Conservation (phyloP, 92 coral and sea anemone species). For the Epizoanthus fatuus region DNA sequence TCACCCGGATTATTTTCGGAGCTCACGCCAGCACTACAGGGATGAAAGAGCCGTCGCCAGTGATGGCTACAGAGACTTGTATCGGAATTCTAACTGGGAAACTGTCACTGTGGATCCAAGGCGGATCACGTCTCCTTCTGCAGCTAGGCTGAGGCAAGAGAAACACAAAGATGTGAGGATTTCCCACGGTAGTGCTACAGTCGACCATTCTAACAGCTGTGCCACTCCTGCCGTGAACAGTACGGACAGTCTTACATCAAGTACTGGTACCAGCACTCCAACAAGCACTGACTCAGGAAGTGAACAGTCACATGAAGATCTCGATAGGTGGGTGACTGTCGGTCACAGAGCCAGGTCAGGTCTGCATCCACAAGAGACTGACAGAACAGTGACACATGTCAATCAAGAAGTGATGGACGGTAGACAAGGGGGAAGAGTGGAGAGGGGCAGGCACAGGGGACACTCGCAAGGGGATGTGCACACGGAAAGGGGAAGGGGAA, state of each 20-base stretch:
- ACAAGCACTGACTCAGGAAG: conserved; percentile 20
- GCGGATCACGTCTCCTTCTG: conserved; percentile 26
- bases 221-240: background rate
- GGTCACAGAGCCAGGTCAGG: conserved; percentile 6
- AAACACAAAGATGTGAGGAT: background rate
- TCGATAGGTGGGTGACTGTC: conserved; percentile 27
- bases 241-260: conserved; percentile 6
- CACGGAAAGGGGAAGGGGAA: conserved; percentile 28
- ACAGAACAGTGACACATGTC: background rate
- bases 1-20: conserved; percentile 14
- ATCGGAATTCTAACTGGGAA: conserved; percentile 36
- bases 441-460: background rate
- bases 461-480: conserved; percentile 1
- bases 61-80: conserved; percentile 20
- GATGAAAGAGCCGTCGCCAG: conserved; percentile 27
- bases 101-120: conserved; percentile 36
- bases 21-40: conserved; percentile 14
- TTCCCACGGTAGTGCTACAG: background rate
- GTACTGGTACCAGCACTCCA: background rate
- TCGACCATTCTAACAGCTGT: background rate
- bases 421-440: background rate
- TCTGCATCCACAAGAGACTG: conserved; percentile 4
- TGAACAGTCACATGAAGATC: background rate
- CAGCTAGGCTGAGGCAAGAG: conserved; percentile 28
- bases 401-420: background rate